phyloP scores from a whole-genome alignment of 1,140 invertebrate genomes.

The Carposina sasakii region DNA sequence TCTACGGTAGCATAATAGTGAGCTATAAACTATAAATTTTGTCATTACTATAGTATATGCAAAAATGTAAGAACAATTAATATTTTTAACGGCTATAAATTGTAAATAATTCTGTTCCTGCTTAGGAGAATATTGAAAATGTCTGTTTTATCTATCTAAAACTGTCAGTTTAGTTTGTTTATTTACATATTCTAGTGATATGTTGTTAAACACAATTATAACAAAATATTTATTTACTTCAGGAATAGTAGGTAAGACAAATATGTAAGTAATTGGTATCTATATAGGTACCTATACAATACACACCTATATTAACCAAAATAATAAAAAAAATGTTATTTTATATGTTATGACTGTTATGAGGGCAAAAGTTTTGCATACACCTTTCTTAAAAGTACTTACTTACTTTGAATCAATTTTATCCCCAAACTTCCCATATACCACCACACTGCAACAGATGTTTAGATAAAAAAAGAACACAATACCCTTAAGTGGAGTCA shows the following conservation, averaged over 20 bases:
- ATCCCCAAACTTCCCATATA: conserved; percentile 32
- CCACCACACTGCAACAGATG: conserved; percentile 46
- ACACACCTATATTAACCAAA: neutral
- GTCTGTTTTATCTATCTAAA: neutral
- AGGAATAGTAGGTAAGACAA: neutral
- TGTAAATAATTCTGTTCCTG: neutral
- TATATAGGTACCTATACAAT: neutral
- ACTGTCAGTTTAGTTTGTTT: neutral
- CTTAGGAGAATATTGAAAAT: neutral
- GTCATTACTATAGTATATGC: conserved; percentile 33
- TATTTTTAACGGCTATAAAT: neutral
- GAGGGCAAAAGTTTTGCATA: neutral
- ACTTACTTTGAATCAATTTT: conserved; percentile 9
- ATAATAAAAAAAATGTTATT: neutral
- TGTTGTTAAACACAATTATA: neutral
- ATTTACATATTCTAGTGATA: neutral
- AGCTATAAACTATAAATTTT: conserved; percentile 56
- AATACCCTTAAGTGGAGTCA: conserved; percentile 60
- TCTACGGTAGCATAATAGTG: conserved; percentile 50
- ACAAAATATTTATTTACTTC: neutral
- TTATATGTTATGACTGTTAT: neutral
- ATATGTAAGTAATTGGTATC: neutral
- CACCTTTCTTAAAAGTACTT: neutral
- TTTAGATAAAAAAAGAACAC: conserved; percentile 47
- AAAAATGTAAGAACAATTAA: conserved; percentile 24